Base-by-base conservation (phyloP, 2,113 vertebrate species). In the Oostethus manadensis region DNA sequence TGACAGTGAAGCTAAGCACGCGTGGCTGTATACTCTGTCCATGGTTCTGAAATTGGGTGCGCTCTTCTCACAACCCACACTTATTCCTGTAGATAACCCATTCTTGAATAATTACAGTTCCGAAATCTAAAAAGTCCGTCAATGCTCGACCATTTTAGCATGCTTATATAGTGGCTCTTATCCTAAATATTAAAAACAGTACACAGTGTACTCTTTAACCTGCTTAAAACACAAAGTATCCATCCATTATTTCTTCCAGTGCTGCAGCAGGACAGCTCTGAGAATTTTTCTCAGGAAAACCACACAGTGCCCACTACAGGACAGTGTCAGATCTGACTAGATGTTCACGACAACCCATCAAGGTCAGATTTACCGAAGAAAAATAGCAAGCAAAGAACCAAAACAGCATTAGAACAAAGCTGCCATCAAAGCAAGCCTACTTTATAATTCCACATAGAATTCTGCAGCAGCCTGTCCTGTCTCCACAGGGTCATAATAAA, bases 281-380 rank as follows among this genome's bases (percentile, higher is more conserved):
- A 51, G 45, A 55, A 56, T 69, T 47, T 47, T 61, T 51, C 62
- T 29, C 23, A 72, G 51, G 65, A 76, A 62, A 73, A 80, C 64
- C 70, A 71, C 62, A 84, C 75, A 88, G 67, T 82, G 80, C 85
- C 86, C 85, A 84, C 86, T 88, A 75, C 79, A 87, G 86, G 86
- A 71, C 74, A 65, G 44, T 56, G 51, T 69, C 56, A 63, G 51
- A 70, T 62, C 54, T 71, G 18, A 55, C 20, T 35, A 21, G 18
- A 40, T 55, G 53, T 15, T 55, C 53, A 53, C 68, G 56, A 69
- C 60, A 66, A 71, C 70, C 46, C 64, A 80, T 86, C 76, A 88
- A 88, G 86, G 86, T 87, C 84, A 88, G 76, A 74, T 68, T 57
- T 44, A 15, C 16, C 48, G 23, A 48, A 62, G 51, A 55, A 55